Percentiles rank a stretch among this genome's conserved stretches.
phyloP scores from a whole-genome alignment of 2,888 invertebrate genomes.

The Apamea anceps region DNA sequence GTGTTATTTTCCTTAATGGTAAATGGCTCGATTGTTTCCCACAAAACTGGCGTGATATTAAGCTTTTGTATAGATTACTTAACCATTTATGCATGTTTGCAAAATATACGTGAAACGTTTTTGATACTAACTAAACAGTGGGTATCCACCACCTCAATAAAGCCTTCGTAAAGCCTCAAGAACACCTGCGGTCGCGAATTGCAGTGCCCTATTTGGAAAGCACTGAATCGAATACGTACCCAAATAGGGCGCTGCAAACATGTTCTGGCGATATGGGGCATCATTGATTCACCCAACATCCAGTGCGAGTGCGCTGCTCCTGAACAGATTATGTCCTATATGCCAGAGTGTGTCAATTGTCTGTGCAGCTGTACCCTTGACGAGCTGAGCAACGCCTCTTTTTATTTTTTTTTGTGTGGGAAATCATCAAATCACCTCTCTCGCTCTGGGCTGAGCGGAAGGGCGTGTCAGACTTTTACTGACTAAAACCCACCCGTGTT shows the following conservation, averaged over 20 bases:
- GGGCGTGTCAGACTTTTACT: no score
- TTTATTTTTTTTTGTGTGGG: no score
- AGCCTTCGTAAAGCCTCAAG: not conserved
- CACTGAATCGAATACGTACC: not conserved
- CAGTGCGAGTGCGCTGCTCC: not conserved
- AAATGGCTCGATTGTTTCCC: not conserved
- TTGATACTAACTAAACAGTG: no score
- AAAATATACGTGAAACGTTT: not conserved
- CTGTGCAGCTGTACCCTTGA: not conserved
- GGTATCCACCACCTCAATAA: not conserved
- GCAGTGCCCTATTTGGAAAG: not conserved
- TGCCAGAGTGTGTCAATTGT: not conserved
- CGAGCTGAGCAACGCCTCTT: not conserved
- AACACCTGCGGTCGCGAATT: no score
- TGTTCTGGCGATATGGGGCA: not conserved
- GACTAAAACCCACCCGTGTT: no score
- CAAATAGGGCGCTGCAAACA: not conserved
- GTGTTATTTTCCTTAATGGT: conserved; percentile 32
- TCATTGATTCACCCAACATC: not conserved
- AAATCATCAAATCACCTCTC: no score
- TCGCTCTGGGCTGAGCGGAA: no score
- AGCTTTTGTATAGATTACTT: not conserved
- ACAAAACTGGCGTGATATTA: not conserved
- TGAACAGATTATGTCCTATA: not conserved
- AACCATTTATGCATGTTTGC: not conserved